A percentile compares a stretch with the other conserved stretches of the same genome.
phyloP scores from a whole-genome alignment of 2,797 vertebrate species.

The Threskiornis aethiopicus region DNA sequence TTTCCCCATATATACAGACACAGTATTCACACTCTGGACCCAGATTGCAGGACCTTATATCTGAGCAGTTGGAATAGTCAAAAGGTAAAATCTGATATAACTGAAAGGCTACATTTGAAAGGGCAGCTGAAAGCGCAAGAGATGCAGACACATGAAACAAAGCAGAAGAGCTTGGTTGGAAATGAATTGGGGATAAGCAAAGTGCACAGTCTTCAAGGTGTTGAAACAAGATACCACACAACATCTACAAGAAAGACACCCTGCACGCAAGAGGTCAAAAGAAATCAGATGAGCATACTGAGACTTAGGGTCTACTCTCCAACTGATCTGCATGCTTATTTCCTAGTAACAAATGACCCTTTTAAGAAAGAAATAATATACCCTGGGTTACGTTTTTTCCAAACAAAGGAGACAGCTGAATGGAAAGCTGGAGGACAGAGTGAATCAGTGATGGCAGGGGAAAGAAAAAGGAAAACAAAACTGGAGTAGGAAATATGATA shows the following conservation, averaged over 20 bases:
- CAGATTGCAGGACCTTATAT: background rate
- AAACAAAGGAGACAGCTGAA: slow-evolving; percentile 41
- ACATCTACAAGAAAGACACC: background rate
- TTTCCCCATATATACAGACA: background rate
- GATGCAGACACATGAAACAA: background rate
- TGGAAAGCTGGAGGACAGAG: slow-evolving; percentile 34
- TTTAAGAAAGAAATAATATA: background rate
- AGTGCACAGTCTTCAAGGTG: background rate
- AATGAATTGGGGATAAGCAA: background rate
- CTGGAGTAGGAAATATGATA: background rate
- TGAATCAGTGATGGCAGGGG: background rate
- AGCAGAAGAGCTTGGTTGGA: background rate
- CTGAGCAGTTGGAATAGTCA: background rate
- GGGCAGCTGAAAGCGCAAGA: background rate
- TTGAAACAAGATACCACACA: background rate
- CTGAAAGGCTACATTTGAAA: background rate
- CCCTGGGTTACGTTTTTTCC: background rate
- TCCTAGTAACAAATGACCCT: slow-evolving; percentile 30
- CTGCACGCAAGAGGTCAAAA: background rate
- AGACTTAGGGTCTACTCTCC: background rate
- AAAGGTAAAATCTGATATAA: background rate
- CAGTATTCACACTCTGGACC: background rate
- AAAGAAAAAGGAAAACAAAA: slow-evolving; percentile 22
- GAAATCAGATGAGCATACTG: background rate
- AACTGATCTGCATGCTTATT: background rate